Base-by-base conservation (phyloP, 2,797 vertebrate genomes). In the Mastacembelus armatus region DNA sequence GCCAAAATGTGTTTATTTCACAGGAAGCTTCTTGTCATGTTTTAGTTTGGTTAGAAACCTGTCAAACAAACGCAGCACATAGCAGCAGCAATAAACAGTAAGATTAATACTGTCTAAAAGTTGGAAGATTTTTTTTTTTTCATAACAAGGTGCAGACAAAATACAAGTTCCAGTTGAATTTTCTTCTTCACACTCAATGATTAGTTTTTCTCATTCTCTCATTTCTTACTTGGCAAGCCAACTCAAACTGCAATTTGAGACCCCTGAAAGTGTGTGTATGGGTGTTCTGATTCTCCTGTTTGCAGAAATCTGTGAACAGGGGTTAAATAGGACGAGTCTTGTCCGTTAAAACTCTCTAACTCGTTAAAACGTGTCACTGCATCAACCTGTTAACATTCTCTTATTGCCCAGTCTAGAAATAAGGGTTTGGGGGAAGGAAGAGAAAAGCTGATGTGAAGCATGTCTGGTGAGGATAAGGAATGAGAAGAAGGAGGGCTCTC, bases 101-200 rank as follows among this genome's bases (percentile, higher is more conserved):
- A 92, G 89, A 94, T 98, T 96, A 97, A 96, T 95, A 97, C 96
- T 94, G 95, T 96, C 95, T 95, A 95, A 94, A 93, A 93, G 94
- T 90, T 88, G 96, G 95, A 95, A 95, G 96, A 93, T 96, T 95
- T 94, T 87, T 94, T 64, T 85, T 66, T 59, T 24, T 61, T n/a
- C 94, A 93, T 94, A 95, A 95, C 92, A 95, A 97, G 96, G 95
- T 96, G 95, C 95, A 95, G 94, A 96, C 93, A 93, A 95, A 96
- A 92, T 79, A 86, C 80, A 95, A 95, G 94, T 97, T 98, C 95
- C 96, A 97, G 95, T 98, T 96, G 74, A 77, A 79, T 85, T 88
- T 82, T 79, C 66, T 84, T 88, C 76, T 74, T 86, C 88, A 87
- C 67, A 85, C 83, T 81, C 80, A 58, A 58, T 67, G 77, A 88